These are phyloP conservation scores for Podocnemis expansa DNA, from an alignment of 2,113 vertebrate species.

Conservation along the genomic window DNA sequence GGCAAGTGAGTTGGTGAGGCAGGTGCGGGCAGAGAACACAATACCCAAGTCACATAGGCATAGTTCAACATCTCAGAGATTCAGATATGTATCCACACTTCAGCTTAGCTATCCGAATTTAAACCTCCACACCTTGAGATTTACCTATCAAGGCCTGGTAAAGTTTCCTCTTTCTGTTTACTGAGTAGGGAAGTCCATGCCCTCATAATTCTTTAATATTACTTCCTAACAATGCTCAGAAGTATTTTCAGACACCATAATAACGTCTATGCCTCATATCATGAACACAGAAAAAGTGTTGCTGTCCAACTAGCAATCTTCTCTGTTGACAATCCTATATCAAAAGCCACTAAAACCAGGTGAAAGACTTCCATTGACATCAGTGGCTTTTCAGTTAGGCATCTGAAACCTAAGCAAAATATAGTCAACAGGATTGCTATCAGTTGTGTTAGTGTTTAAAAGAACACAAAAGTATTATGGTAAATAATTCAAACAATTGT, in stretches of 20 bases:
- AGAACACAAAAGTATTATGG: not conserved
- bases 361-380: not conserved
- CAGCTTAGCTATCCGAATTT: not conserved
- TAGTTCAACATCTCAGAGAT: not conserved
- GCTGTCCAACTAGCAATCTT: not conserved
- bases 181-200: not conserved
- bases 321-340: not conserved
- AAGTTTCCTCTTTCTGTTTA: not conserved
- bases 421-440: not conserved
- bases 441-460: not conserved
- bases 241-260: not conserved
- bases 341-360: not conserved
- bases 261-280: rapidly evolving
- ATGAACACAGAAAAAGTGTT: rapidly evolving
- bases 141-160: not conserved
- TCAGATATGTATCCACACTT: not conserved
- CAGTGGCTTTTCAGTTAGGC: not conserved
- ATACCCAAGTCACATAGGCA: not conserved
- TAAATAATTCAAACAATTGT: not conserved
- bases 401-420: not conserved
- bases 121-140: rapidly evolving
- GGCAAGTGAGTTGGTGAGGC: not conserved
- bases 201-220: not conserved
- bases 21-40: not conserved
- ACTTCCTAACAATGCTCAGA: not conserved